Evolutionary conservation across 2,888 invertebrate species (phyloP).

Genomic region (Campopleginae sp.): DNA sequence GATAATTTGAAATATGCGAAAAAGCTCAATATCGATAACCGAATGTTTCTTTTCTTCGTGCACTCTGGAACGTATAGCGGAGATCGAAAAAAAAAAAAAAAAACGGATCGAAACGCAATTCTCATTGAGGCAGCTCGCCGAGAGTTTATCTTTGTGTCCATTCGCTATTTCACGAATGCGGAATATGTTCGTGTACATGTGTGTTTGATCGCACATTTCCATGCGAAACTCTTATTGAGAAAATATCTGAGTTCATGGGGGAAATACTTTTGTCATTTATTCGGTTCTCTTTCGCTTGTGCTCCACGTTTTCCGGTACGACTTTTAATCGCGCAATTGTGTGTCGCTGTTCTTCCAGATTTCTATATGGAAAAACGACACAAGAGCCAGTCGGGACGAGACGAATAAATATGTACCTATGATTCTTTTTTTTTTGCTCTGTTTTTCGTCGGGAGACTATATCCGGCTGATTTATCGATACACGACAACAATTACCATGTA

Average conservation of each 20-base stretch:
- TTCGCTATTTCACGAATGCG: neutral
- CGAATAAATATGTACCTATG: neutral
- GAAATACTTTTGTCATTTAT: constrained; percentile 29
- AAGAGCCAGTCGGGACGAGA: constrained; percentile 7
- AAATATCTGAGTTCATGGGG: constrained; percentile 46
- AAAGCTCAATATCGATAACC: constrained; percentile 51
- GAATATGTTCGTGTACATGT: neutral
- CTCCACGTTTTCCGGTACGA: constrained; percentile 24
- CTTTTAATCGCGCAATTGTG: constrained; percentile 51
- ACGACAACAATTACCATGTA: constrained; percentile 35
- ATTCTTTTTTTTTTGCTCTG: constrained; percentile 10
- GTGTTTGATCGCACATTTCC: constrained; percentile 10
- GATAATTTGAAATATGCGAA: constrained; percentile 15
- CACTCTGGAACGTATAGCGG: neutral
- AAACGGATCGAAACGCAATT: constrained; percentile 12
- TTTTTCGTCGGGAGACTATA: constrained; percentile 44
- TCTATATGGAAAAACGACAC: constrained; percentile 20
- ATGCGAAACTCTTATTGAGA: constrained; percentile 20
- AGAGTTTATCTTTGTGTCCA: constrained; percentile 40
- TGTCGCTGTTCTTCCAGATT: neutral
- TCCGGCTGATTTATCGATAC: constrained; percentile 51
- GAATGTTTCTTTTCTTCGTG: neutral
- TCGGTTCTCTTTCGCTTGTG: constrained; percentile 1
- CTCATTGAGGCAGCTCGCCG: constrained; percentile 29
- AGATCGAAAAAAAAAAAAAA: constrained; percentile 4